phyloP scores from a whole-genome alignment of 2,113 vertebrate genomes.

The Montifringilla adamsi region DNA sequence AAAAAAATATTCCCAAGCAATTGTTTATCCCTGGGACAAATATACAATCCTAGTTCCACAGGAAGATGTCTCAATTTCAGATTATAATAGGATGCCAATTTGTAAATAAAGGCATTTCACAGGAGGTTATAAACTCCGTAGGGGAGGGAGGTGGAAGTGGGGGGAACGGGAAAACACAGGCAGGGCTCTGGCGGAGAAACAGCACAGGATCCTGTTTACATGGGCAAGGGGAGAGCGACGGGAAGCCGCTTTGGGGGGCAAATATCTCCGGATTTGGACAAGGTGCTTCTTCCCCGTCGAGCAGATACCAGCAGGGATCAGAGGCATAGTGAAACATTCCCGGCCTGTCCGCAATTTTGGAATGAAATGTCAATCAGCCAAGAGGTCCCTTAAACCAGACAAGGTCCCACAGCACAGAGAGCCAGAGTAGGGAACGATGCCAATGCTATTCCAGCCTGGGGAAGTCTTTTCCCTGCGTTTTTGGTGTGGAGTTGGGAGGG shows the following conservation, averaged over 20 bases:
- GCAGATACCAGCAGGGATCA: conserved; percentile 47
- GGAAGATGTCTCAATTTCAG: conserved; percentile 55
- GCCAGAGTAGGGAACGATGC: fast-evolving
- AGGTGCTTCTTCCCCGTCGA: background rate
- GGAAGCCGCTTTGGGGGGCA: background rate
- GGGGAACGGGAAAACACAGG: background rate
- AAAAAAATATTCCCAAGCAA: conserved; percentile 31
- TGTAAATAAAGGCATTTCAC: conserved; percentile 61
- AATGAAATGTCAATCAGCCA: conserved; percentile 16
- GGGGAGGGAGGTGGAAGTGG: background rate
- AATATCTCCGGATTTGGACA: conserved; percentile 4
- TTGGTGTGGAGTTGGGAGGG: background rate
- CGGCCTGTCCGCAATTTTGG: background rate
- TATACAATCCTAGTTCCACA: conserved; percentile 46
- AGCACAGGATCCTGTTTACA: background rate
- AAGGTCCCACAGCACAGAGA: background rate
- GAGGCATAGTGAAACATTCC: conserved; percentile 54
- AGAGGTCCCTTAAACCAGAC: background rate
- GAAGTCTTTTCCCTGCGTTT: background rate
- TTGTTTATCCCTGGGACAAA: conserved; percentile 59
- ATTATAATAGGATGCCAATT: conserved; percentile 59
- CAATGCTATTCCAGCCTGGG: background rate
- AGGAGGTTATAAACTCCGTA: conserved; percentile 43
- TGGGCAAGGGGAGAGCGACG: background rate
- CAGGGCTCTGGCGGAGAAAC: background rate